phyloP scores from a whole-genome alignment of 2,888 invertebrate genomes.

The Rhagophthalmus giganteus region DNA sequence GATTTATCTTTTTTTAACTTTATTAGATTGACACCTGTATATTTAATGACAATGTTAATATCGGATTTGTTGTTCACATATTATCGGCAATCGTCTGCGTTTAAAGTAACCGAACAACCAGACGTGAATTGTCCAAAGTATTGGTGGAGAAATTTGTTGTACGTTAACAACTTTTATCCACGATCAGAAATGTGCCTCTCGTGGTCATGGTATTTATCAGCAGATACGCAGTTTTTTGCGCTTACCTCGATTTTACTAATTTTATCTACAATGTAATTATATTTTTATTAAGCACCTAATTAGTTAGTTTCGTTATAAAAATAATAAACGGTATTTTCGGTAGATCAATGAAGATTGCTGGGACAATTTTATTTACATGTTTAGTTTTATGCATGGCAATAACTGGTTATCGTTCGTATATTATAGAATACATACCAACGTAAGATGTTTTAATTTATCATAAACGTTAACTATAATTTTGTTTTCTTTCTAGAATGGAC shows the following conservation, averaged over 20 bases:
- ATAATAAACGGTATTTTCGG: constrained; percentile 35
- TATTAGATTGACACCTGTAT: constrained; percentile 57
- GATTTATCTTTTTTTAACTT: too few species aligned
- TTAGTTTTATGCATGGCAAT: constrained; percentile 47
- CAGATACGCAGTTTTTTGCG: constrained; percentile 57
- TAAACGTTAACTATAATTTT: neutral
- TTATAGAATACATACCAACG: constrained; percentile 53
- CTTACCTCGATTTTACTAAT: constrained; percentile 51
- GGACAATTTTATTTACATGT: constrained; percentile 40
- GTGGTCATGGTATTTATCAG: constrained; percentile 59
- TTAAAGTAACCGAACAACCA: constrained; percentile 50
- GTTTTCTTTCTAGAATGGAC: constrained; percentile 49
- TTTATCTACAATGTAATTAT: constrained; percentile 55
- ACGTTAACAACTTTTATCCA: constrained; percentile 57
- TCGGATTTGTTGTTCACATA: constrained; percentile 51
- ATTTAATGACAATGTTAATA: constrained; percentile 53
- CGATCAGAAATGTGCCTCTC: constrained; percentile 56
- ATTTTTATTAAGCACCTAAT: too few species aligned
- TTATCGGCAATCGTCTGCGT: constrained; percentile 50
- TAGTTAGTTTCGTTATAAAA: neutral
- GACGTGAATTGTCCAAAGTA: constrained; percentile 55
- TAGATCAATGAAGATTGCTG: constrained; percentile 52
- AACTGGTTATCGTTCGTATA: constrained; percentile 52
- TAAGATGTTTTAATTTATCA: constrained; percentile 43
- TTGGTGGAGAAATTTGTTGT: constrained; percentile 60